phyloP scores from a whole-genome alignment of 1,140 invertebrate species.

The Ooceraea biroi region DNA sequence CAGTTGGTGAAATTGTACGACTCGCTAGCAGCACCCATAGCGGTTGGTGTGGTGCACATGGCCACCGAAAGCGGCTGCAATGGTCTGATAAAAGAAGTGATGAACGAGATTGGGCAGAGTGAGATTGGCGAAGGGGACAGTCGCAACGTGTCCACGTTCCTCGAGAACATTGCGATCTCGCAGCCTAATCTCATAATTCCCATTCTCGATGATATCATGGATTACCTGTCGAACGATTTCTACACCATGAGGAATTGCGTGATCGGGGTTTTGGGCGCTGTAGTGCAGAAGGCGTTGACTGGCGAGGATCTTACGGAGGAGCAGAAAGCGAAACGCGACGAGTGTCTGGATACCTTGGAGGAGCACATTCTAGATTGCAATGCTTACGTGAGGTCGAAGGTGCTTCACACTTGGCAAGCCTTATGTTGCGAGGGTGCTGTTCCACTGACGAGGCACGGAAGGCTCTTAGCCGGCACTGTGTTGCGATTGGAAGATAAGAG shows the following conservation, averaged over 20 bases:
- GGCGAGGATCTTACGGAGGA: constrained; percentile 90
- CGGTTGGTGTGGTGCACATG: constrained; percentile 89
- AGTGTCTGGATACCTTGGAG: constrained; percentile 91
- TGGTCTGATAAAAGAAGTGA: constrained; percentile 90
- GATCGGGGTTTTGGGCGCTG: constrained; percentile 92
- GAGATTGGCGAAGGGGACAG: constrained; percentile 88
- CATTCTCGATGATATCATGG: constrained; percentile 87
- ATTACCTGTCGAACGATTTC: constrained; percentile 89
- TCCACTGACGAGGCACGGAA: constrained; percentile 89
- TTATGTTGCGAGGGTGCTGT: constrained; percentile 91
- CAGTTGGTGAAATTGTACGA: constrained; percentile 92
- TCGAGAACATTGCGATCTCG: constrained; percentile 90
- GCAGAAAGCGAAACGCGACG: constrained; percentile 88
- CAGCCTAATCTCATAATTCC: constrained; percentile 89
- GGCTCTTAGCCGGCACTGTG: constrained; percentile 89
- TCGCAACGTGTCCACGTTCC: constrained; percentile 89
- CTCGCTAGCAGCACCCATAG: constrained; percentile 89
- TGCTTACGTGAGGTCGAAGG: constrained; percentile 93
- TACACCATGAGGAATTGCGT: constrained; percentile 93
- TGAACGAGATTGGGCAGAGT: constrained; percentile 90
- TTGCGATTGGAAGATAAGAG: constrained; percentile 92
- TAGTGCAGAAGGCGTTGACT: constrained; percentile 90
- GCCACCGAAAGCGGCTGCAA: constrained; percentile 88
- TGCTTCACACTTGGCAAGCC: constrained; percentile 91
- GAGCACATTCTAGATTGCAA: constrained; percentile 94